phyloP scores from a whole-genome alignment of 2,888 invertebrate genomes.

The Latrodectus hesperus region DNA sequence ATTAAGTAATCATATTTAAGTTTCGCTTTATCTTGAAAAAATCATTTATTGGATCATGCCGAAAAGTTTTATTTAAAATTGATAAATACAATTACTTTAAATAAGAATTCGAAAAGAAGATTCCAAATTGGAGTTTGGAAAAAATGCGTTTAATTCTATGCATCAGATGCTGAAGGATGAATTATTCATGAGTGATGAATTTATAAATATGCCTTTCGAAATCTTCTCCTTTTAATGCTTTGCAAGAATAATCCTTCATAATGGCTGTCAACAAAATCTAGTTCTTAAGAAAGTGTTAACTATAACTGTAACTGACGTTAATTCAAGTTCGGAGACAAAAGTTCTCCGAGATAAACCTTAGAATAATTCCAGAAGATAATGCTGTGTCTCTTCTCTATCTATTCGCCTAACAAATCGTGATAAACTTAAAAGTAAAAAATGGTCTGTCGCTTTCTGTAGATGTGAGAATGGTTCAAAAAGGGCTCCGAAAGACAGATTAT shows the following conservation, averaged over 20 bases:
- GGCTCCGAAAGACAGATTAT: background rate
- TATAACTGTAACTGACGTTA: constrained; percentile 40
- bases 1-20: no score
- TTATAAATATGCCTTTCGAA: no score
- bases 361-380: background rate
- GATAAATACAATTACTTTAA: background rate
- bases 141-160: background rate
- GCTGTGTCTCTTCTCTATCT: no score
- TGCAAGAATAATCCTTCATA: background rate
- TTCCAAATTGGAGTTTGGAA: background rate
- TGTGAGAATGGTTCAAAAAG: constrained; percentile 6
- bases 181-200: background rate
- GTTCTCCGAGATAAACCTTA: constrained; percentile 9
- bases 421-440: background rate
- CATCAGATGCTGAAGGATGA: background rate
- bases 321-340: constrained; percentile 6
- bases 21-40: no score
- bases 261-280: constrained; percentile 26
- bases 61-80: no score
- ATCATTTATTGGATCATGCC: no score
- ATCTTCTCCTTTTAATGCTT: background rate
- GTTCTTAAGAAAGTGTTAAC: constrained; percentile 23
- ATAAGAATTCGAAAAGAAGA: background rate
- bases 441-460: constrained; percentile 7
- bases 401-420: no score